Percentiles rank a stretch among this genome's conserved stretches.
Evolutionary conservation across 92 coral and sea anemone species (phyloP).

Genomic region (Pocillopora meandrina): DNA sequence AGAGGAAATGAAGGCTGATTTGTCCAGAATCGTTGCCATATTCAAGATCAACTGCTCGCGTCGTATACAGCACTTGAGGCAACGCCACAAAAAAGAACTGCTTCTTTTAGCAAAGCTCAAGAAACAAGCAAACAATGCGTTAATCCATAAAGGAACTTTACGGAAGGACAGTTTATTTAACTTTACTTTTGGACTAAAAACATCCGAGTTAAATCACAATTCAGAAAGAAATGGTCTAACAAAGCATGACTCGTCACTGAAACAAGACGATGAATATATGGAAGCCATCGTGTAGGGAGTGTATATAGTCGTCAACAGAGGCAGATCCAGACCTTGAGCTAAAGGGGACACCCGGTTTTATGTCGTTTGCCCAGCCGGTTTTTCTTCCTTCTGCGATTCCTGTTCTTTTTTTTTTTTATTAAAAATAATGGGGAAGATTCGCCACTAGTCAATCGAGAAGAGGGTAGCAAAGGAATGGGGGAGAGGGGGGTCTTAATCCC

Average conservation of each 20-base stretch:
- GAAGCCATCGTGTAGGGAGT: constrained; percentile 23
- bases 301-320: background rate
- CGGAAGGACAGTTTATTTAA: constrained; percentile 16
- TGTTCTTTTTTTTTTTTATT: no score
- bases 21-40: constrained; percentile 67
- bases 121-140: constrained; percentile 14
- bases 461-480: no score
- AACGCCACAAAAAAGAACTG: constrained; percentile 75
- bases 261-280: background rate
- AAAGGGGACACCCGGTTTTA: no score
- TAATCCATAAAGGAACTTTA: constrained; percentile 14
- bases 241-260: constrained; percentile 15
- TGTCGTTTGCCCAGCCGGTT: no score
- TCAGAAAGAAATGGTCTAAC: constrained; percentile 15
- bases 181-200: constrained; percentile 9
- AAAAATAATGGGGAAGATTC: no score
- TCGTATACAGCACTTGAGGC: constrained; percentile 46
- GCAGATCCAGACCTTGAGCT: background rate
- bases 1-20: constrained; percentile 53
- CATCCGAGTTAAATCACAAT: background rate
- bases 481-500: no score
- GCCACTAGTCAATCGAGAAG: no score
- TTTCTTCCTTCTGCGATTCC: no score
- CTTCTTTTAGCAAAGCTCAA: constrained; percentile 65
- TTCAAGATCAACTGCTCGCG: constrained; percentile 64